Base-by-base conservation (phyloP, 1,140 invertebrate species). In the Globodera ellingtonae region DNA sequence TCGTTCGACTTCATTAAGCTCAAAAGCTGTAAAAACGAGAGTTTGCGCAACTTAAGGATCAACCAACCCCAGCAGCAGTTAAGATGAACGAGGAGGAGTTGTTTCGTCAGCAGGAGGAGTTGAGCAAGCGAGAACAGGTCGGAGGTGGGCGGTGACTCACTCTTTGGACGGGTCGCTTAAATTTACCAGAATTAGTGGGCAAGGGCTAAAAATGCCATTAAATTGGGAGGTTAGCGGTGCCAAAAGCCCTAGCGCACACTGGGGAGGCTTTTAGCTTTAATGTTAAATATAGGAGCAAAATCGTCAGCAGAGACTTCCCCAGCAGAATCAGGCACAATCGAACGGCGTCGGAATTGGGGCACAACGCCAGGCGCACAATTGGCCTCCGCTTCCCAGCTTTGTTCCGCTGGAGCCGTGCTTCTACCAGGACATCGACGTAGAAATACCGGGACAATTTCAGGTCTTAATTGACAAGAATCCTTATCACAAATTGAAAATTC, bases 371-470 rank as follows among this genome's bases (percentile, higher is more conserved):
- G 67, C 77, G 21, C 80, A 87, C 35, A 99, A 99, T 91, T 99
- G 96, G 96, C 97, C 97, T 4, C 97, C 97, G 15, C 89, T 99
- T 78, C 97, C 97, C 52, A 93, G 93, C 84, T 96, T 93, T 84
- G 96, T 95, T 86, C 91, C 91, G 62, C 92, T 98, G 73, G 94
- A 97, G 88, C 97, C 97, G 1, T 99, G 97, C 90, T 99, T 99
- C 90, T 98, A 98, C 91, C 83, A 87, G 92, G 97, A 99, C 90
- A 98, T 99, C 83, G 95, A 95, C 90, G 94, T 98, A n/a, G 98
- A 99, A 90, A 99, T 99, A 90, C 95, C 96, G 24, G 91, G 95
- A 72, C 95, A 98, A 90, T 99, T 99, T 91, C 75, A 77, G 56
- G 75, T 77, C 0, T 47, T 35, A 35, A 35, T 35, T 35, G 35